Evolutionary conservation across 1,140 invertebrate genomes (phyloP).

Genomic region (Brachionus manjavacas): DNA sequence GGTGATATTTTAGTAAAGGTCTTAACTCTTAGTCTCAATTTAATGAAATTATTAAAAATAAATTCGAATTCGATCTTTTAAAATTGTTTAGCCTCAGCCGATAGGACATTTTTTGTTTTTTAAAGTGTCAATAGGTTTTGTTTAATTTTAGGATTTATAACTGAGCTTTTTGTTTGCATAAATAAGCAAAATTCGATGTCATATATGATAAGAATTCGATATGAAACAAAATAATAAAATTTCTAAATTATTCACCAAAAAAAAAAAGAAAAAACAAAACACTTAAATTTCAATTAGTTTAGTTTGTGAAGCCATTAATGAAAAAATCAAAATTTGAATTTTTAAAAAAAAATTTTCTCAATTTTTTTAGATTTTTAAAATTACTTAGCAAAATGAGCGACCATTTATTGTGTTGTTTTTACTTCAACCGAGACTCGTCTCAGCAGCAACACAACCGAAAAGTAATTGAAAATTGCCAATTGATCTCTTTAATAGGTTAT

Average conservation of each 20-base stretch:
- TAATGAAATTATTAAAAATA: not conserved
- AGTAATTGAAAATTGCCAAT: not conserved
- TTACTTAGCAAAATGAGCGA: not conserved
- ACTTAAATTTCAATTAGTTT: not conserved
- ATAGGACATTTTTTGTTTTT: not conserved
- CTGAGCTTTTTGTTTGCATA: not conserved
- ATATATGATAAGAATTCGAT: not conserved
- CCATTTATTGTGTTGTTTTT: slow-evolving; percentile 24
- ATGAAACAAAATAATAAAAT: not conserved
- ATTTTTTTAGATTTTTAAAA: not conserved
- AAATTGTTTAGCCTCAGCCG: not conserved
- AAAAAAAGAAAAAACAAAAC: not conserved
- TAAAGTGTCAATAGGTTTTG: not conserved
- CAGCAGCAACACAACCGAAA: not conserved
- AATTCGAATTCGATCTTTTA: not conserved
- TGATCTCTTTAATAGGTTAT: not conserved
- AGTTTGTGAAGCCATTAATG: not conserved
- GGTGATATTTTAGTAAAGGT: not conserved
- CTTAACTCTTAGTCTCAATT: too few relatives aligned
- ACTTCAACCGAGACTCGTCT: slow-evolving; percentile 15
- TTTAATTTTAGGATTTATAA: not conserved
- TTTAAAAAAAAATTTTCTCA: not conserved
- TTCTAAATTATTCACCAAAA: not conserved
- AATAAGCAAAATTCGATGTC: slow-evolving; percentile 5
- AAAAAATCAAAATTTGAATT: not conserved